Evolutionary conservation across 1,140 invertebrate genomes (phyloP).

Genomic region (Babylonia areolata): DNA sequence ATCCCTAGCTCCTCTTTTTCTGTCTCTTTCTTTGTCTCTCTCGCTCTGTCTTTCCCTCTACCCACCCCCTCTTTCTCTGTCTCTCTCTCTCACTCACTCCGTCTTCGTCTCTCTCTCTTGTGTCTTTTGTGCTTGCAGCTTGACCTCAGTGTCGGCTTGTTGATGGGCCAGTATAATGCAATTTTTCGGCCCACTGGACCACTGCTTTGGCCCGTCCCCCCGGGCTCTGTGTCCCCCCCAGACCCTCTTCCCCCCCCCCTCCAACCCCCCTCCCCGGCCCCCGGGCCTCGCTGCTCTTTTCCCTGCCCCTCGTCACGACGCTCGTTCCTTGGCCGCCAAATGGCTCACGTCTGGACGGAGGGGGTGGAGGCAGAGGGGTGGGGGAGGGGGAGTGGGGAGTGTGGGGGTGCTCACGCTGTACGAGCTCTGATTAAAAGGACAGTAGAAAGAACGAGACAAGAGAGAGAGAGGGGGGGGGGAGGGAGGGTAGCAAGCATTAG

Average conservation of each 20-base stretch:
- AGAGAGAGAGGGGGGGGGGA: too few relatives aligned
- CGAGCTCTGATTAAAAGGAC: conserved; percentile 47
- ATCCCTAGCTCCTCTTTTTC: too few relatives aligned
- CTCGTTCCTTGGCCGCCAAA: conserved; percentile 23
- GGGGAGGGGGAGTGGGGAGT: too few relatives aligned
- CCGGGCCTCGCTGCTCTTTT: too few relatives aligned
- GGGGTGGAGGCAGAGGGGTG: too few relatives aligned
- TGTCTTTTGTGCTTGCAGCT: conserved; percentile 5
- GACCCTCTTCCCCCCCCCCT: not conserved
- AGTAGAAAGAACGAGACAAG: too few relatives aligned
- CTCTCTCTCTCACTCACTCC: too few relatives aligned
- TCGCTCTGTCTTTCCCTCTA: too few relatives aligned
- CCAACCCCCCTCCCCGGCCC: not conserved
- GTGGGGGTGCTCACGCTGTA: conserved; percentile 30
- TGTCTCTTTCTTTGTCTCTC: too few relatives aligned
- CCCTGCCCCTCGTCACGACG: not conserved
- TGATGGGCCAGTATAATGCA: conserved; percentile 48
- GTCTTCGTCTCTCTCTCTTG: too few relatives aligned
- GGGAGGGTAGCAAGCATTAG: too few relatives aligned
- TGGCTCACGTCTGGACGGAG: conserved; percentile 7
- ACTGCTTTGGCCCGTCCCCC: conserved; percentile 15
- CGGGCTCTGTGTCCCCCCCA: not conserved
- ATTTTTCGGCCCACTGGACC: conserved; percentile 47
- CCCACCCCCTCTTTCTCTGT: too few relatives aligned
- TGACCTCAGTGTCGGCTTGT: conserved; percentile 38